Conservation (phyloP, 2,888 invertebrate species). For the Agonopterix arenella region DNA sequence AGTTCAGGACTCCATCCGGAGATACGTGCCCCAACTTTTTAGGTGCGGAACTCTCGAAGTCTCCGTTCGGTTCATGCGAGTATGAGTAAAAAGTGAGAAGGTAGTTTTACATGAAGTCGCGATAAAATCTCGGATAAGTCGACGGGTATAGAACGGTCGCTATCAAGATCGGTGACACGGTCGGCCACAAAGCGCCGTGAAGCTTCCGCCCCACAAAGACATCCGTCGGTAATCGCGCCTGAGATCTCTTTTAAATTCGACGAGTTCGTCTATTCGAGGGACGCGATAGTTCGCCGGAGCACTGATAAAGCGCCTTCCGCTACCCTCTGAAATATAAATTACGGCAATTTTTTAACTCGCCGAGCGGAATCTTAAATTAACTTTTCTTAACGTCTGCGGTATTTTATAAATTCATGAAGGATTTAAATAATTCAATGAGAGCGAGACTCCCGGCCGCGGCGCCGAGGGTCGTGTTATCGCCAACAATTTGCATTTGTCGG, state of each 20-base stretch:
- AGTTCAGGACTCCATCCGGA: too few species aligned
- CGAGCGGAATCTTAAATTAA: too few species aligned
- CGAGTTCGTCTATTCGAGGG: neutral
- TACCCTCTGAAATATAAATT: neutral
- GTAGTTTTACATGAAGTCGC: slow-evolving; percentile 3
- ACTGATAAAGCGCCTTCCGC: neutral
- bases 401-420: slow-evolving; percentile 3
- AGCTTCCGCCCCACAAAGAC: too few species aligned
- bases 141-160: slow-evolving; percentile 7
- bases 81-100: neutral
- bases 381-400: neutral
- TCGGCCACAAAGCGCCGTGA: too few species aligned
- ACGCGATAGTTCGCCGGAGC: neutral
- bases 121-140: neutral
- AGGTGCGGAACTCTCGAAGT: neutral
- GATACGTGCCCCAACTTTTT: neutral
- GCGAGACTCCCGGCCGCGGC: neutral
- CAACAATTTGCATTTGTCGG: slow-evolving; percentile 11
- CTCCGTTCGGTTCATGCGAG: too few species aligned
- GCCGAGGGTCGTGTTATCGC: slow-evolving; percentile 8
- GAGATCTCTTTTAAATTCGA: slow-evolving; percentile 6
- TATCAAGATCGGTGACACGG: slow-evolving; percentile 14
- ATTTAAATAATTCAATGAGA: slow-evolving; percentile 9
- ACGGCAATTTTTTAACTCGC: neutral
- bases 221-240: neutral